Base-by-base conservation (phyloP, 2,888 invertebrate genomes). In the Tinea pellionella region DNA sequence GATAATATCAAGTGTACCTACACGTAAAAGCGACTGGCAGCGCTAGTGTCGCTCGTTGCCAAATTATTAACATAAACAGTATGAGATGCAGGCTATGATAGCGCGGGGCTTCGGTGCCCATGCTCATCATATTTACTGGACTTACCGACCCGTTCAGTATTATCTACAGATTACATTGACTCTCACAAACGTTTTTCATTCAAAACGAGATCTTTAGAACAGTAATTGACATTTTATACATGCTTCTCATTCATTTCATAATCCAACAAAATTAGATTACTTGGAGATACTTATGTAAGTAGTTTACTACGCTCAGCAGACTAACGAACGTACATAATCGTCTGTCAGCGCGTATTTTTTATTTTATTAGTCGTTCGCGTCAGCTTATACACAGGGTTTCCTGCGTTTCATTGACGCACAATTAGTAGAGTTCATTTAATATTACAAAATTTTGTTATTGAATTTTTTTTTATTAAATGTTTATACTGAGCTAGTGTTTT, bases 41-140 rank as follows among this genome's bases (percentile, higher is more conserved):
- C 64, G 62, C 63, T 67, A 65, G 66, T 63, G 63, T 61, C 63
- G 37, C 59, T 60, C 66, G 64, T 68, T 77, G 78, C 77, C 77
- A 78, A 78, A 77, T 75, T 74, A 76, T 76, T 75, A 73, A 71
- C 75, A 77, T 75, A 75, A 75, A 74, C 75, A 47, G 59, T 30
- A 59, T 42, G 60, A 59, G 47, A 51, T 56, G 60, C 60, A 47
- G 42, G 43, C 32, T 30, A 55, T 11, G 32, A 59, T 59, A 59
- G 41, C 42, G 19, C 32, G 55, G 47, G n/a, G 47, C 47, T 47
- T 15, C 57, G 53, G 9, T 53, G 53, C 53, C 53, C 19, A 57
- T 30, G 15, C 57, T 57, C 57, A 57, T 32, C 57, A 53, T 53
- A 53, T 24, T 53, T 53, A 53, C 53, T 53, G 53, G 53, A 53